Percentiles rank a stretch among this genome's conserved stretches.
Evolutionary conservation across 2,113 vertebrate genomes (phyloP).

Genomic region (Pica pica): DNA sequence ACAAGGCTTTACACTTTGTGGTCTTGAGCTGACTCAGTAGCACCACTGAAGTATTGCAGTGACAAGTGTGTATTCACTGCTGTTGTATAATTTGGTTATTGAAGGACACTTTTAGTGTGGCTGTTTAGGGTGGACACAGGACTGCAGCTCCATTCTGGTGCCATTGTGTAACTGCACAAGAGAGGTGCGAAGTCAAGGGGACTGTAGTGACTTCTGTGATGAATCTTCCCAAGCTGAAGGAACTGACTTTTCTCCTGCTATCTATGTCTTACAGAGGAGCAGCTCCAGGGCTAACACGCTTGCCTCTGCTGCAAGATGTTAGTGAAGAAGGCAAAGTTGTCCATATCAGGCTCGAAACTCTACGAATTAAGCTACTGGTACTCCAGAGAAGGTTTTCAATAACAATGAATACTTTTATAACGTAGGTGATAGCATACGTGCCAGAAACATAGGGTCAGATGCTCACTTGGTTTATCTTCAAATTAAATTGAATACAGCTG

Average conservation of each 20-base stretch:
- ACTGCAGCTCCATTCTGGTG: background rate
- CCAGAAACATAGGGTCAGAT: background rate
- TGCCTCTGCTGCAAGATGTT: background rate
- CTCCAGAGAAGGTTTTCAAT: background rate
- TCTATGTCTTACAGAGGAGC: background rate
- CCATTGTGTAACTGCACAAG: background rate
- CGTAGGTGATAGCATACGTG: background rate
- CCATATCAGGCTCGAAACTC: background rate
- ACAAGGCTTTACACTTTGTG: constrained; percentile 28
- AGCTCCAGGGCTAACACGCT: background rate
- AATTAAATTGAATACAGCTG: background rate
- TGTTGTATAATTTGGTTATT: background rate
- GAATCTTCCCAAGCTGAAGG: background rate
- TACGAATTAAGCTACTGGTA: background rate
- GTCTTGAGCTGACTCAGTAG: constrained; percentile 21
- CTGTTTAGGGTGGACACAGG: background rate
- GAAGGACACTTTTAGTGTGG: background rate
- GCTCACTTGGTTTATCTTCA: background rate
- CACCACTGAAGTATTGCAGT: background rate
- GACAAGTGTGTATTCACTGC: background rate
- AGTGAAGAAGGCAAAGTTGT: background rate
- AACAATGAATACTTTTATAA: background rate
- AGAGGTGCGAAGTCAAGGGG: background rate
- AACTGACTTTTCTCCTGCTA: background rate
- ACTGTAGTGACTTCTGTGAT: background rate